Conservation (phyloP, 2,888 invertebrate species). For the Drosophila mimica region DNA sequence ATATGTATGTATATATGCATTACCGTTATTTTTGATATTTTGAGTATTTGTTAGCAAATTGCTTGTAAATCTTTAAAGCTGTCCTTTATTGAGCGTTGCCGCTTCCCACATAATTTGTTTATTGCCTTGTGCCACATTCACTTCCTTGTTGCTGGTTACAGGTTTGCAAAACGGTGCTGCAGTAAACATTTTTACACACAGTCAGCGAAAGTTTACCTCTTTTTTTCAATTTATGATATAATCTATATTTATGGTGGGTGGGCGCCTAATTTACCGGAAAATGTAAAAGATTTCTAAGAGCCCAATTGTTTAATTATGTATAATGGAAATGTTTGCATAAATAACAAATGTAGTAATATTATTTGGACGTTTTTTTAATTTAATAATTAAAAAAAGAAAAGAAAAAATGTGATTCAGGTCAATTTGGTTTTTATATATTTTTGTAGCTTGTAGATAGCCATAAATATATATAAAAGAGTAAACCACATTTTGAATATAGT, state of each 20-base stretch:
- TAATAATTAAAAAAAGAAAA: background rate
- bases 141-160: slow-evolving; percentile 53
- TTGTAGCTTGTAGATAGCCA: background rate
- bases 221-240: slow-evolving; percentile 13
- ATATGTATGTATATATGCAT: background rate
- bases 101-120: slow-evolving; percentile 22
- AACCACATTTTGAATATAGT: background rate
- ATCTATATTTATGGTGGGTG: slow-evolving; percentile 21
- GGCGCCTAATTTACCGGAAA: slow-evolving; percentile 54
- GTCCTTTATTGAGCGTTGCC: slow-evolving; percentile 42
- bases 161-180: slow-evolving; percentile 35
- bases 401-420: background rate
- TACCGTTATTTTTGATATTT: slow-evolving; percentile 2
- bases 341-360: background rate
- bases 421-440: background rate
- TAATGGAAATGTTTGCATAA: background rate
- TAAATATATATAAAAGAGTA: background rate
- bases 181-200: slow-evolving; percentile 19
- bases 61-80: slow-evolving; percentile 27
- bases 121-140: slow-evolving; percentile 60
- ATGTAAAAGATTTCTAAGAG: slow-evolving; percentile 2
- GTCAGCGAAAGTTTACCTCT: slow-evolving; percentile 22
- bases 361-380: background rate
- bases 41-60: slow-evolving; percentile 1
- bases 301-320: background rate